Evolutionary conservation across 2,797 vertebrate species (phyloP).

Genomic region (Triplophysa yarkandensis): DNA sequence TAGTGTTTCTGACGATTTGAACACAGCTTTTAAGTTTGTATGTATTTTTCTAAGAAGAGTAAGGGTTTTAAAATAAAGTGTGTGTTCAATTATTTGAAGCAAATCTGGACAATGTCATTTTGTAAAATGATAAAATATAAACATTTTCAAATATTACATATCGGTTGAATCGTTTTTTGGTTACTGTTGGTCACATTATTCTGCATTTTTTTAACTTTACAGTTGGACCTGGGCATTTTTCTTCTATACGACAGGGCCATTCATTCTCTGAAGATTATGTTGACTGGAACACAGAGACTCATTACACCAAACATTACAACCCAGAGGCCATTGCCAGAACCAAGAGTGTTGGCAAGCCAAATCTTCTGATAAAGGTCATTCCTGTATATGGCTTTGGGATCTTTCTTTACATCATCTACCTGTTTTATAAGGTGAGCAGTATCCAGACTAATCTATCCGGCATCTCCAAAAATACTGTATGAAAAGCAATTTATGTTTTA

Average conservation of each 20-base stretch:
- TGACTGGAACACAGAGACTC: conserved; percentile 66
- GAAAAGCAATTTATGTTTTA: neutral
- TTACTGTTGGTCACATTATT: too few relatives aligned
- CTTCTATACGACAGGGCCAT: conserved; percentile 75
- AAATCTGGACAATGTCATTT: neutral
- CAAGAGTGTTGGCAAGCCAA: conserved; percentile 77
- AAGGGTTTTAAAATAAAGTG: too few relatives aligned
- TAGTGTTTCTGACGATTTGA: too few relatives aligned
- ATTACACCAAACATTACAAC: conserved; percentile 75
- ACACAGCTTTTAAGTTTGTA: too few relatives aligned
- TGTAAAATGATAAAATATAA: neutral
- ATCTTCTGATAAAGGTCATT: conserved; percentile 88
- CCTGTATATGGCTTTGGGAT: conserved; percentile 96
- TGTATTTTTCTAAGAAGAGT: too few relatives aligned
- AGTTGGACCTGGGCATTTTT: conserved; percentile 84
- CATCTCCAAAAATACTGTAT: neutral
- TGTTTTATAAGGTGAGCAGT: conserved; percentile 87
- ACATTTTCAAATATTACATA: neutral
- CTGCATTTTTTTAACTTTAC: conserved; percentile 37
- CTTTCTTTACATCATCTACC: conserved; percentile 92
- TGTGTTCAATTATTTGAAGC: too few relatives aligned
- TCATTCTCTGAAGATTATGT: conserved; percentile 67
- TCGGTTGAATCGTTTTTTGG: too few relatives aligned
- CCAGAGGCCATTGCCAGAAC: conserved; percentile 81
- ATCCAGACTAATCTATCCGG: neutral